Evolutionary conservation across 1,140 invertebrate genomes (phyloP).

Genomic region (Pogonomyrmex barbatus): DNA sequence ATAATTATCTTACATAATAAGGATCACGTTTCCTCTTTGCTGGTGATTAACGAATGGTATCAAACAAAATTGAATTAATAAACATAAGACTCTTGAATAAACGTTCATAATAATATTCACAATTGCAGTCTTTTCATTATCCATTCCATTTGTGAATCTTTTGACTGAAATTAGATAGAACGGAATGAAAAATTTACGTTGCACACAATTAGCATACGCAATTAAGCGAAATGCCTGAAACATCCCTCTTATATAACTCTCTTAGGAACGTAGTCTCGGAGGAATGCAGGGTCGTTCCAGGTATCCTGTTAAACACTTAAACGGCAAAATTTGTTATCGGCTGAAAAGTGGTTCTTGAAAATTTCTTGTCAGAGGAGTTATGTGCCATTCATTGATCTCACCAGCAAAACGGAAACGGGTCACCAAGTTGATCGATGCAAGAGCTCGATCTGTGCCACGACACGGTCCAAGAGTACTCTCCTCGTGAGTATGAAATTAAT

Average conservation of each 20-base stretch:
- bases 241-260: neutral
- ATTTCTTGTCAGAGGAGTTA: constrained; percentile 19
- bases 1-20: constrained; percentile 19
- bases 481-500: constrained; percentile 72
- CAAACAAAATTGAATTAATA: neutral
- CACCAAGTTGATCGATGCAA: constrained; percentile 58
- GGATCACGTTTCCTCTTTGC: constrained; percentile 9
- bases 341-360: constrained; percentile 31
- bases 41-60: constrained; percentile 42
- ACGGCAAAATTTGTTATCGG: constrained; percentile 17
- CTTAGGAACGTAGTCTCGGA: neutral
- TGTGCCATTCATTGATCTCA: constrained; percentile 51
- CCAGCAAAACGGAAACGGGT: constrained; percentile 56
- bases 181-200: neutral
- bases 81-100: neutral
- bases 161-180: neutral
- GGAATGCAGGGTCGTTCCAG: neutral
- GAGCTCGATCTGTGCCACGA: constrained; percentile 62
- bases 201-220: neutral
- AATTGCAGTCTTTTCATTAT: neutral
- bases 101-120: neutral
- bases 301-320: neutral
- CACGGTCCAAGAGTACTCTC: constrained; percentile 71
- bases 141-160: neutral
- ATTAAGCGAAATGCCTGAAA: neutral